These are phyloP conservation scores for Cichlasoma orientale DNA, from an alignment of 2,797 vertebrate species.

Conservation along the genomic window DNA sequence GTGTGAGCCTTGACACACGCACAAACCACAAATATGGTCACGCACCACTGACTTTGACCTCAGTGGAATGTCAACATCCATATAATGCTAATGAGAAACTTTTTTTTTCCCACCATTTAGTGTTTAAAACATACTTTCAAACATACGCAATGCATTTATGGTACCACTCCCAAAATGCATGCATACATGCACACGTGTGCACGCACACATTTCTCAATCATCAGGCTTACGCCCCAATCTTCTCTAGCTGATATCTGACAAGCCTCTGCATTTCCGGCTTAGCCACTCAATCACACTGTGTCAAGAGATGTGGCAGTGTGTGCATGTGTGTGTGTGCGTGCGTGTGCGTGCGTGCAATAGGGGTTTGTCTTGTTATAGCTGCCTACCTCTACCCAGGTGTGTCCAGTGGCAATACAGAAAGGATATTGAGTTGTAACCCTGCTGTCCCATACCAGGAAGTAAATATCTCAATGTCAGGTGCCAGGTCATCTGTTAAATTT, in stretches of 20 bases:
- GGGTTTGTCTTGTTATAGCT: constrained; percentile 22
- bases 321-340: not conserved
- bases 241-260: constrained; percentile 44
- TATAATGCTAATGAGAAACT: constrained; percentile 63
- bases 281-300: constrained; percentile 55
- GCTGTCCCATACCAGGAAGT: constrained; percentile 54
- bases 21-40: constrained; percentile 62
- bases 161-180: not conserved
- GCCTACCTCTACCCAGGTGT: constrained; percentile 50
- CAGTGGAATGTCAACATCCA: constrained; percentile 66
- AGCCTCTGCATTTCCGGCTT: constrained; percentile 47
- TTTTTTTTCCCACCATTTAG: constrained; percentile 48
- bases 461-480: constrained; percentile 48
- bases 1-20: constrained; percentile 52
- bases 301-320: constrained; percentile 15
- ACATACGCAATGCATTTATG: not conserved
- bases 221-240: constrained; percentile 26
- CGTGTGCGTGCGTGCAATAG: not conserved
- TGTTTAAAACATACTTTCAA: constrained; percentile 32
- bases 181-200: not conserved
- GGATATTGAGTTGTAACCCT: constrained; percentile 64
- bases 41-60: constrained; percentile 68
- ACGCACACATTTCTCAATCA: not conserved
- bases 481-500: constrained; percentile 49
- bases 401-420: constrained; percentile 43